Evolutionary conservation across 2,113 vertebrate species (phyloP).

Genomic region (Hassar affinis): DNA sequence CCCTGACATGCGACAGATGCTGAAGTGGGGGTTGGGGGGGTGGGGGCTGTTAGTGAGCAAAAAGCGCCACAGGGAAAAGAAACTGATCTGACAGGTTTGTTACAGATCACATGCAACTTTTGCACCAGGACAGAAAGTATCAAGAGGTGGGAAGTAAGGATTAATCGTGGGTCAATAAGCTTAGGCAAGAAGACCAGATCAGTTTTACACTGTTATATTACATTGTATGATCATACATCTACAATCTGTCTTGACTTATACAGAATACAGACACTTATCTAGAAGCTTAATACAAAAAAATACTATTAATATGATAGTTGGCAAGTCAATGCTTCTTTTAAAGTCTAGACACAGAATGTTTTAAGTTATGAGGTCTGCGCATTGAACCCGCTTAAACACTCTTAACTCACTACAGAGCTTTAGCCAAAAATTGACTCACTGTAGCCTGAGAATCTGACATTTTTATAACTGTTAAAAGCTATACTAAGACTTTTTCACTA

Average conservation of each 20-base stretch:
- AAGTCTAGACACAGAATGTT: not conserved
- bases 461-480: slow-evolving; percentile 17
- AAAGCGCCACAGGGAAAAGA: slow-evolving; percentile 24
- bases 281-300: not conserved
- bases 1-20: slow-evolving; percentile 37
- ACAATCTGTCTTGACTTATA: not conserved
- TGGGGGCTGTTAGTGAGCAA: slow-evolving; percentile 19
- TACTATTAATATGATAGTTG: not conserved
- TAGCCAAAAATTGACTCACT: slow-evolving; percentile 56
- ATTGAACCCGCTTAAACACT: slow-evolving; percentile 48
- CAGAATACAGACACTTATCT: not conserved
- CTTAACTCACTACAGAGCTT: slow-evolving; percentile 43
- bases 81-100: slow-evolving; percentile 46
- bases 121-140: not conserved
- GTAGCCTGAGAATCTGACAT: slow-evolving; percentile 36
- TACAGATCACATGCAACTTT: slow-evolving; percentile 15
- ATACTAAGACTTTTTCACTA: slow-evolving; percentile 26
- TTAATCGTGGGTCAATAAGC: slow-evolving; percentile 5
- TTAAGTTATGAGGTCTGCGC: slow-evolving; percentile 33
- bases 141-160: not conserved
- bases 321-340: not conserved
- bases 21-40: not conserved
- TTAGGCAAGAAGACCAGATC: not conserved
- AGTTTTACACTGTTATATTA: not conserved
- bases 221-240: not conserved